A percentile compares a stretch with the other conserved stretches of the same genome.
These are phyloP conservation scores for Callyntrura sp. DNA, from an alignment of 2,888 invertebrate species.

Conservation along the genomic window DNA sequence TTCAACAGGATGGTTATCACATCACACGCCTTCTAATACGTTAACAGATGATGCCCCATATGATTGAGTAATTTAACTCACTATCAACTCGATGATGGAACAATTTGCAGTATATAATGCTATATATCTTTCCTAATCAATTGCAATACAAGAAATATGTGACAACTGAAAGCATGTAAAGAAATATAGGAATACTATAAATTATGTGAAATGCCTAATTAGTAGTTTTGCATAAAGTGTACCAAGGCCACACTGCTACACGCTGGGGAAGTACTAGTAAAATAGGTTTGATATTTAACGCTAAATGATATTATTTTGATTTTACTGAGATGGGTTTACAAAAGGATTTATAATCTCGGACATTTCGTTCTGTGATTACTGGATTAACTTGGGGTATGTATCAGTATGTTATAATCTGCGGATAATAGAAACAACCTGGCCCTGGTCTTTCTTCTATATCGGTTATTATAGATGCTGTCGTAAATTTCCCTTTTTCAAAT, in stretches of 20 bases:
- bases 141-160: slow-evolving; percentile 42
- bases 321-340: no score
- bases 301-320: no score
- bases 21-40: background rate
- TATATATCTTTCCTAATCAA: background rate
- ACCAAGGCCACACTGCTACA: background rate
- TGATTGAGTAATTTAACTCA: slow-evolving; percentile 42
- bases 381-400: no score
- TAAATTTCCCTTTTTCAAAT: no score
- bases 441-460: no score
- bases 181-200: background rate
- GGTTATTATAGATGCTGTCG: no score
- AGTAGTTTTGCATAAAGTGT: background rate
- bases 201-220: background rate
- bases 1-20: slow-evolving; percentile 4
- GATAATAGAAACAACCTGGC: no score
- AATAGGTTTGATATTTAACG: no score
- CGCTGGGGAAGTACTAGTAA: no score
- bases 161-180: background rate
- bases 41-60: slow-evolving; percentile 40
- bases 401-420: no score
- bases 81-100: slow-evolving; percentile 17
- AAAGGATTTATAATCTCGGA: no score
- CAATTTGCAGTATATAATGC: background rate
- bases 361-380: no score